phyloP scores from a whole-genome alignment of 2,113 vertebrate genomes.

The Tachysurus fulvidraco region DNA sequence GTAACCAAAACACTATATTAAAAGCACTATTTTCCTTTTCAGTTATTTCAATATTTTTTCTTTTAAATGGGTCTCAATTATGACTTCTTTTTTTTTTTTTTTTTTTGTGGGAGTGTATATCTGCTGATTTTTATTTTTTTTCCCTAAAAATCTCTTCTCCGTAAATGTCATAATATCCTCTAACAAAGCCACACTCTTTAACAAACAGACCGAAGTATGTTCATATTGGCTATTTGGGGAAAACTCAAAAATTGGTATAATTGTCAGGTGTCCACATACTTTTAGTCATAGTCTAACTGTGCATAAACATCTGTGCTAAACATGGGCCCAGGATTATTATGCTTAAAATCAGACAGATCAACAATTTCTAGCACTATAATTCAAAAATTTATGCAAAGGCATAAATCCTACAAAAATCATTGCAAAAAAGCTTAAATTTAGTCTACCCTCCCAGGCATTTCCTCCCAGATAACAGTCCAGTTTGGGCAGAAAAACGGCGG shows the following conservation, averaged over 20 bases:
- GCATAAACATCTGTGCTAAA: not conserved
- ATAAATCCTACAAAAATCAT: not conserved
- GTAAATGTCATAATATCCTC: not conserved
- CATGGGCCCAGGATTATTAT: not conserved
- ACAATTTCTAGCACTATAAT: not conserved
- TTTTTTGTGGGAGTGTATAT: too few relatives aligned
- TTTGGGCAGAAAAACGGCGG: not conserved
- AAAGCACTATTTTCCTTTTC: too few relatives aligned
- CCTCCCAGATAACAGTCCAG: not conserved
- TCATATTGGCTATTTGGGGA: not conserved
- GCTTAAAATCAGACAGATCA: not conserved
- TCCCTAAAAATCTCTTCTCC: not conserved
- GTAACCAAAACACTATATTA: not conserved
- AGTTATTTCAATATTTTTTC: too few relatives aligned
- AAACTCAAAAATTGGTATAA: not conserved
- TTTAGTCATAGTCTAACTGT: not conserved
- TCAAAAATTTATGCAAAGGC: not conserved
- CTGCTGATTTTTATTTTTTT: too few relatives aligned
- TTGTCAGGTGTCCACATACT: not conserved
- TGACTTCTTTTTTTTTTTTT: too few relatives aligned
- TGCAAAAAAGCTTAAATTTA: not conserved
- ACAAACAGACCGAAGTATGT: not conserved
- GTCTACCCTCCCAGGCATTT: not conserved
- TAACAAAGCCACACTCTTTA: not conserved
- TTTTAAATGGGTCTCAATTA: not conserved